These are phyloP conservation scores for Conchocele bisecta DNA, from an alignment of 2,888 invertebrate species.

Conservation along the genomic window DNA sequence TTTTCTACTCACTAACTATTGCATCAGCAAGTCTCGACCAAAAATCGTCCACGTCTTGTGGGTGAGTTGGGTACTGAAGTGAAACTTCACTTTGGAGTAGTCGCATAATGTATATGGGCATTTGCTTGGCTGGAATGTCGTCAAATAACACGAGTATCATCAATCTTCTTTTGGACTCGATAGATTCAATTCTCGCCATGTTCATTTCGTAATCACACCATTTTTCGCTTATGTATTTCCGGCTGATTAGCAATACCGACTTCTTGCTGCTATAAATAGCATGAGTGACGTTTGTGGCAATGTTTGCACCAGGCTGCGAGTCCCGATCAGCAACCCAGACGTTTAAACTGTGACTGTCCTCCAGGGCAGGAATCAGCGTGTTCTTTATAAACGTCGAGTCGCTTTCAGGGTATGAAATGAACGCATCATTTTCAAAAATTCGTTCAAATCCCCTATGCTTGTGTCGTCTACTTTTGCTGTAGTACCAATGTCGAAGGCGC, in stretches of 20 bases:
- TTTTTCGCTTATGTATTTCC: constrained; percentile 31
- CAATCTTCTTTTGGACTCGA: constrained; percentile 32
- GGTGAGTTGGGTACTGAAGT: constrained; percentile 33
- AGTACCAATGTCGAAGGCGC: constrained; percentile 52
- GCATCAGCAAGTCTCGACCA: constrained; percentile 37
- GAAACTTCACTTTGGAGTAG: constrained; percentile 23
- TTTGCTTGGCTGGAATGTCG: constrained; percentile 5
- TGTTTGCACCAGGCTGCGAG: constrained; percentile 38
- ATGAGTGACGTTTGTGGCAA: constrained; percentile 49
- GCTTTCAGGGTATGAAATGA: constrained; percentile 44
- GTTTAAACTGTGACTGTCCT: constrained; percentile 18
- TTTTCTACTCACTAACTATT: too few species aligned
- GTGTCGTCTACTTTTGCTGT: constrained; percentile 31
- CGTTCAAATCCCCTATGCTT: constrained; percentile 34
- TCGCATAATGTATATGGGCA: constrained; percentile 28
- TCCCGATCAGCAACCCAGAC: constrained; percentile 51
- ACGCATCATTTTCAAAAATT: constrained; percentile 49
- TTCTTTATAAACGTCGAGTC: constrained; percentile 39
- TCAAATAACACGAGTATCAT: constrained; percentile 48
- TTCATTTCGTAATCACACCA: constrained; percentile 59
- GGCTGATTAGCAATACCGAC: constrained; percentile 41
- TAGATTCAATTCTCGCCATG: constrained; percentile 46
- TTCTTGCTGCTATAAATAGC: constrained; percentile 53
- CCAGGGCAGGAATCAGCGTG: constrained; percentile 43
- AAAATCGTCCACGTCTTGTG: constrained; percentile 31